phyloP scores from a whole-genome alignment of 64 coral and sea anemone genomes.

The Montipora cactus region DNA sequence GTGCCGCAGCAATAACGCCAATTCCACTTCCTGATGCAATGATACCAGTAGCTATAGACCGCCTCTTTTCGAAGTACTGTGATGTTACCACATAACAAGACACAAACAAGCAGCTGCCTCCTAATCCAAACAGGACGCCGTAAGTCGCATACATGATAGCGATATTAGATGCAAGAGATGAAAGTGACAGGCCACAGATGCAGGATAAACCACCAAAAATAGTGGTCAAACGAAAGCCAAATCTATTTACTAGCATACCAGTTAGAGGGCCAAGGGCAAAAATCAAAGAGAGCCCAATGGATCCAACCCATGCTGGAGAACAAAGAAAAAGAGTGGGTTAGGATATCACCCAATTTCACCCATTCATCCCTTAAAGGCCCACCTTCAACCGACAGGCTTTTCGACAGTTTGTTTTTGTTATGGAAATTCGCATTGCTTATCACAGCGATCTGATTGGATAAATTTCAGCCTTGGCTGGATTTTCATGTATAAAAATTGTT shows the following conservation, averaged over 20 bases:
- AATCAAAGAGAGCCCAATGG: conserved; percentile 31
- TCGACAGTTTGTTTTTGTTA: too few species aligned
- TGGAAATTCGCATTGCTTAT: too few species aligned
- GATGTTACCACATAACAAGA: conserved; percentile 58
- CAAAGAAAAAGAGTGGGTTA: background rate
- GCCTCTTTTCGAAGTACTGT: conserved; percentile 51
- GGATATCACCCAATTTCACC: too few species aligned
- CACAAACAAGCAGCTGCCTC: conserved; percentile 39
- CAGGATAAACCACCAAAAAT: conserved; percentile 42
- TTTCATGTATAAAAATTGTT: too few species aligned
- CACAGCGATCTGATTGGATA: too few species aligned
- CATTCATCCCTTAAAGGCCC: too few species aligned
- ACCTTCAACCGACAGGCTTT: too few species aligned
- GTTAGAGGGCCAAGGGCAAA: conserved; percentile 32
- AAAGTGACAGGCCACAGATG: conserved; percentile 40
- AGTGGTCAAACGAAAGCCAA: conserved; percentile 33
- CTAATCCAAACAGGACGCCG: conserved; percentile 62
- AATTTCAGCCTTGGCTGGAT: too few species aligned
- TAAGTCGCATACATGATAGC: conserved; percentile 55
- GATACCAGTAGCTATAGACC: conserved; percentile 58
- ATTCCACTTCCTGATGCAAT: conserved; percentile 49
- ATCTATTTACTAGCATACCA: conserved; percentile 26
- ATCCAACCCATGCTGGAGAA: conserved; percentile 68
- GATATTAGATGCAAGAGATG: conserved; percentile 38
- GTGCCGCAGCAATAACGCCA: conserved; percentile 40